Conservation (phyloP, 2,797 vertebrate species). For the Petrocephalus schoutedeni region DNA sequence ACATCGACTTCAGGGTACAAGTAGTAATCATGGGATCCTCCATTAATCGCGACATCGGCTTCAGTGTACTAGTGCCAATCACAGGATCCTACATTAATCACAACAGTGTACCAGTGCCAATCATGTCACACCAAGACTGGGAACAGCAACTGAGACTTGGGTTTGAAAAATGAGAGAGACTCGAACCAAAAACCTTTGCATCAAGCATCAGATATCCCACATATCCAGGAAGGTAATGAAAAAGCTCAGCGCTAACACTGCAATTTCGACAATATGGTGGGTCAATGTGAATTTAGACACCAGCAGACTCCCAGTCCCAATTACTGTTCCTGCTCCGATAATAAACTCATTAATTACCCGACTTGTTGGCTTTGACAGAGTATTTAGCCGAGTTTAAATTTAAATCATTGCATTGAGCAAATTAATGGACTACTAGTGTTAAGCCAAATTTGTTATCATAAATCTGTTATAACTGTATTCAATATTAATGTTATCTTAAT, state of each 20-base stretch:
- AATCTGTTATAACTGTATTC: not conserved
- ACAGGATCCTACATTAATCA: no score
- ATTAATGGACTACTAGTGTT: not conserved
- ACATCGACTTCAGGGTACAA: no score
- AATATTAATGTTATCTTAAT: conserved; percentile 8
- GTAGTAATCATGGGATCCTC: no score
- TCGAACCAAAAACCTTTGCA: not conserved
- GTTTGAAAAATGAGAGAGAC: not conserved
- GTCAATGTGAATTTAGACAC: not conserved
- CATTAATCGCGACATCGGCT: no score
- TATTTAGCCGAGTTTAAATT: not conserved
- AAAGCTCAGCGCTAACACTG: not conserved
- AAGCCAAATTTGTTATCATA: not conserved
- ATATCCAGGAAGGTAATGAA: not conserved
- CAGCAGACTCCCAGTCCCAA: not conserved
- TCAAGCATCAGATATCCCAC: not conserved
- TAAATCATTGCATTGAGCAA: not conserved
- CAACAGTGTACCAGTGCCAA: no score
- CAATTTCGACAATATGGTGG: not conserved
- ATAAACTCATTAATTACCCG: not conserved
- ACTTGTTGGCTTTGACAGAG: not conserved
- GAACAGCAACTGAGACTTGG: not conserved
- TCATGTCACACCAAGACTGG: not conserved
- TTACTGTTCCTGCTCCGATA: not conserved
- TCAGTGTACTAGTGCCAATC: no score